Evolutionary conservation across 2,113 vertebrate genomes (phyloP), one percentile per base, ranked within the genome.

Genomic region (Arizona elegans): DNA sequence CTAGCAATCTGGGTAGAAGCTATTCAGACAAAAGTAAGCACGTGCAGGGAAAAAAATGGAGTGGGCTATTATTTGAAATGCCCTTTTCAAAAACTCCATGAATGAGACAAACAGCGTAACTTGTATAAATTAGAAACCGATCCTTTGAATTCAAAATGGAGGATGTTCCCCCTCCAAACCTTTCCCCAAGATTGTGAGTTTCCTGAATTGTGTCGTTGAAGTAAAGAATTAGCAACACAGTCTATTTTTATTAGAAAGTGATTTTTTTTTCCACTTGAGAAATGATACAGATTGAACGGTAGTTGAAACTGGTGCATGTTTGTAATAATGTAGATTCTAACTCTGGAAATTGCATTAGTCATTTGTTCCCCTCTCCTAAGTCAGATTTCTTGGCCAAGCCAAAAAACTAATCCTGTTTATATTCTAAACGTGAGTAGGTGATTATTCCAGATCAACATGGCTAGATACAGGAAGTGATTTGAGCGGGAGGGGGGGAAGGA

Each of bases 401-500:
- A 5, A n/a, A n/a, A n/a, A n/a, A 29, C 24, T 6, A 15, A 75
- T 33, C 13, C 2, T 19, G 4, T 65, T 33, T 75, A n/a, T 33
- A 33, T 33, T 33, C n/a, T n/a, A 8, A 81, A 38, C 2, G 5
- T 75, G n/a, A 75, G n/a, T 62, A 11, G 24, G 6, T 75, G 29
- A 33, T 75, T 13, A 33, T 33, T 75, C 13, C 65, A 75, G 65
- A 70, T 70, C 65, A 70, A 7, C 65, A n/a, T 70, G 29, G 29
- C 70, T 53, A 75, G 13, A 38, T 8, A 38, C 17, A 19, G 33
- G 33, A 81, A 81, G 33, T 81, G n/a, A 75, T 38, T 1, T 38
- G 2, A 12, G n/a, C n/a, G 4, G 62, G 12, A 12, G 10, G 0
- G 59, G 10, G 10, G 24, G 24, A 0, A 1, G 38, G 38, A 38